These are phyloP conservation scores for Novumbra hubbsi DNA, from an alignment of 2,797 vertebrate species.

Conservation along the genomic window DNA sequence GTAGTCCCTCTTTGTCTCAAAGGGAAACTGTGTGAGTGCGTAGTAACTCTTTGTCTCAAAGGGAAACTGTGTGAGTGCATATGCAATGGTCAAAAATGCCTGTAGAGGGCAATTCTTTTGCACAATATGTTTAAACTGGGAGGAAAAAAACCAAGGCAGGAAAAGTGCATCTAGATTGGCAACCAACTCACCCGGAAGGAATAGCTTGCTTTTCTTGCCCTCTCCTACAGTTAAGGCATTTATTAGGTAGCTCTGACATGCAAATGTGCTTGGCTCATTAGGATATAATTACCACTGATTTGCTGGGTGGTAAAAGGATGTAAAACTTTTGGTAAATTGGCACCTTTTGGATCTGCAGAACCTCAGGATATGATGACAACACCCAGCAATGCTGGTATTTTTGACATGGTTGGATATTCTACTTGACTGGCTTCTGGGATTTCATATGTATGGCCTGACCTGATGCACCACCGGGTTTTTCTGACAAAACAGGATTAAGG, in stretches of 20 bases:
- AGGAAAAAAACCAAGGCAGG: background rate
- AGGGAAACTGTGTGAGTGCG: constrained; percentile 29
- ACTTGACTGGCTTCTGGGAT: background rate
- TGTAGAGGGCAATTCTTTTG: constrained; percentile 74
- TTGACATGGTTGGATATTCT: background rate
- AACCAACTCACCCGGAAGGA: constrained; percentile 21
- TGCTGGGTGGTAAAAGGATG: constrained; percentile 15
- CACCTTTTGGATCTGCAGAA: background rate
- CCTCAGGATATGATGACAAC: background rate
- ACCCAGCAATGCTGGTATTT: background rate
- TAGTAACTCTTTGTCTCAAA: background rate
- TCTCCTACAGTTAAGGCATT: constrained; percentile 42
- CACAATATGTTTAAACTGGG: constrained; percentile 32
- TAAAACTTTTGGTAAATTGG: background rate
- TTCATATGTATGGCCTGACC: background rate
- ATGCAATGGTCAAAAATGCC: constrained; percentile 50
- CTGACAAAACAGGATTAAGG: background rate
- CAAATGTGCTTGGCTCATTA: constrained; percentile 36
- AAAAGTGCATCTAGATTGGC: background rate
- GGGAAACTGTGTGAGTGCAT: too few relatives aligned
- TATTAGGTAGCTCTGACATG: constrained; percentile 39
- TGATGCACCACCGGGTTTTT: constrained; percentile 8
- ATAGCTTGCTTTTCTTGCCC: constrained; percentile 32
- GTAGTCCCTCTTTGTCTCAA: constrained; percentile 30
- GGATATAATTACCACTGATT: constrained; percentile 35